phyloP scores from a whole-genome alignment of 2,113 vertebrate genomes.

The Etheostoma spectabile region DNA sequence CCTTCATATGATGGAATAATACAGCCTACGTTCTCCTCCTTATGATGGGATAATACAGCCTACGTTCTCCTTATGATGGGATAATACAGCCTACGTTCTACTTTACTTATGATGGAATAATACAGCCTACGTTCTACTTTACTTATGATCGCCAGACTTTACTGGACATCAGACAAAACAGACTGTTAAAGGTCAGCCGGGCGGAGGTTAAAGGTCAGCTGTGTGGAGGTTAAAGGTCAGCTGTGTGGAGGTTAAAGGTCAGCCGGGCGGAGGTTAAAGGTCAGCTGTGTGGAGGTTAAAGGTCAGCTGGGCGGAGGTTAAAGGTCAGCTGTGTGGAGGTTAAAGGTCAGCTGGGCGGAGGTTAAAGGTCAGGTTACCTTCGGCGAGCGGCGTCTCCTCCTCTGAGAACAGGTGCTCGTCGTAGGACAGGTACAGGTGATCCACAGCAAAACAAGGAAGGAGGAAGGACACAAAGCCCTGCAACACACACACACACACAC shows the following conservation, averaged over 20 bases:
- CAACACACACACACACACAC: slow-evolving; percentile 1
- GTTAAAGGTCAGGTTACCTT: slow-evolving; percentile 67
- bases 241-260: not conserved
- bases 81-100: no score
- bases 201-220: not conserved
- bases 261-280: no score
- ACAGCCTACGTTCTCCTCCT: no score
- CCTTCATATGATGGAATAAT: no score
- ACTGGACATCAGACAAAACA: no score
- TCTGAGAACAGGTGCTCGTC: slow-evolving; percentile 89
- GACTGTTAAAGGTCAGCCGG: no score
- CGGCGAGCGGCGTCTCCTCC: slow-evolving; percentile 89
- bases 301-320: no score
- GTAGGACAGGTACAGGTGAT: slow-evolving; percentile 93
- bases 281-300: not conserved
- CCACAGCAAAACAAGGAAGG: slow-evolving; percentile 91
- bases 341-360: not conserved
- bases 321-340: not conserved
- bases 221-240: not conserved
- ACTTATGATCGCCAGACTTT: no score
- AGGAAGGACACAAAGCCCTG: slow-evolving; percentile 94
- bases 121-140: no score
- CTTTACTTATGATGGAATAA: no score
- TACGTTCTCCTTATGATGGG: no score
- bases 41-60: no score